Base-by-base conservation (phyloP, 2,113 vertebrate genomes). In the Perca schrenkii region DNA sequence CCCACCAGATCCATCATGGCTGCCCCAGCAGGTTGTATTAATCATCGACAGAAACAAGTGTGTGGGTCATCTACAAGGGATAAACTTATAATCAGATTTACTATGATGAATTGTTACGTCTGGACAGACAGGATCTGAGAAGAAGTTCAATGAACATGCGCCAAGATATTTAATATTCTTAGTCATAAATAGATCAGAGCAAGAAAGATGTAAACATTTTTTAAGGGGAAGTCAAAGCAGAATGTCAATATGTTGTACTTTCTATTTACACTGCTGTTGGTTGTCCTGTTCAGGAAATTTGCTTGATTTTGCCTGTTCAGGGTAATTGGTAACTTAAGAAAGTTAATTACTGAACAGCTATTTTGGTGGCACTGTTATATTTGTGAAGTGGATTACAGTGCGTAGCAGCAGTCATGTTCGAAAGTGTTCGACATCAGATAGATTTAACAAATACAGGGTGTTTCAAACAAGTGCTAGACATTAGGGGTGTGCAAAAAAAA, bases 1-100 rank as follows among this genome's bases (percentile, higher is more conserved):
- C 94, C 87, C 79, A 96, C 94, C 93, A 81, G 96, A 99, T 99
- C 96, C 97, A 98, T 99, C 97, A 99, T 92, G 94, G 96, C 93
- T 91, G 93, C 88, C 92, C 95, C 92, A 91, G 93, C 86, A 94
- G 93, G 92, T 94, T 95, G 94, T 94, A 96, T 97, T 96, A 97
- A 97, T 96, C 95, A 96, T 84, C 74, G 93, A 93, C 86, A 92
- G 94, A 93, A 96, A 95, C 95, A 94, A 93, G 90, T 89, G 89
- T 88, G 89, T 77, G 88, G 93, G 94, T 95, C 94, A 95, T 92
- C 89, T 92, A 85, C 91, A 89, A 89, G 92, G 90, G 89, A 94
- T 94, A 94, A 94, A 94, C 94, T 94, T 93, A 92, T 93, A 94
- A 95, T 95, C 93, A 92, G 89, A 94, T 94, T 93, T 90, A 92